Percentiles rank a stretch among this genome's conserved stretches.
Evolutionary conservation across 2,113 vertebrate genomes (phyloP).

Genomic region (Cygnus atratus): DNA sequence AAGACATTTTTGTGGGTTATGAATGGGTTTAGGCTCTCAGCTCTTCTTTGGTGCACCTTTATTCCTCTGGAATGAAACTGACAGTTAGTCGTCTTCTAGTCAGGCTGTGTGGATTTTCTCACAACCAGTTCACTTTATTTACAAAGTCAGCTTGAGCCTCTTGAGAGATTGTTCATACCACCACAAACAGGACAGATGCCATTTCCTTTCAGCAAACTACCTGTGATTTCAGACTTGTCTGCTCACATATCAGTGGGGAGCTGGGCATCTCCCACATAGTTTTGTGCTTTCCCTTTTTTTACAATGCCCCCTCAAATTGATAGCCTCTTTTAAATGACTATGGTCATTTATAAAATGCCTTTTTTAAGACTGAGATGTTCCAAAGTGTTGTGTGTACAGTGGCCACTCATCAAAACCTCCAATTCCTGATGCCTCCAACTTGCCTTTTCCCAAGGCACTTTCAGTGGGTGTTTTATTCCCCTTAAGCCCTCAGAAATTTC

Average conservation of each 20-base stretch:
- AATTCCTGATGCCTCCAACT: neutral
- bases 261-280: fast-evolving
- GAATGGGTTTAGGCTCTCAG: neutral
- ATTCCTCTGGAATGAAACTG: neutral
- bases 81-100: neutral
- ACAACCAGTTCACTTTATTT: neutral
- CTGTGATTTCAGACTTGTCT: neutral
- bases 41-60: neutral
- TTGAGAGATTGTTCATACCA: neutral
- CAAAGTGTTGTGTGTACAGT: neutral
- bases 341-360: neutral
- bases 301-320: neutral
- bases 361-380: neutral
- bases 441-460: neutral
- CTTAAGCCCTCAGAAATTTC: neutral
- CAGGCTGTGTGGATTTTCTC: neutral
- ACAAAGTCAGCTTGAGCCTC: neutral
- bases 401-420: neutral
- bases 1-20: neutral
- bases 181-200: neutral
- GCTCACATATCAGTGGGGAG: neutral
- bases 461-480: neutral
- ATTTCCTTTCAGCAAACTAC: neutral
- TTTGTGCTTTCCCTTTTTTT: neutral
- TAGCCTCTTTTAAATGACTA: neutral